A percentile compares a stretch with the other conserved stretches of the same genome.
These are phyloP conservation scores for Teleiodes luculella DNA, from an alignment of 2,888 invertebrate genomes.

Conservation along the genomic window DNA sequence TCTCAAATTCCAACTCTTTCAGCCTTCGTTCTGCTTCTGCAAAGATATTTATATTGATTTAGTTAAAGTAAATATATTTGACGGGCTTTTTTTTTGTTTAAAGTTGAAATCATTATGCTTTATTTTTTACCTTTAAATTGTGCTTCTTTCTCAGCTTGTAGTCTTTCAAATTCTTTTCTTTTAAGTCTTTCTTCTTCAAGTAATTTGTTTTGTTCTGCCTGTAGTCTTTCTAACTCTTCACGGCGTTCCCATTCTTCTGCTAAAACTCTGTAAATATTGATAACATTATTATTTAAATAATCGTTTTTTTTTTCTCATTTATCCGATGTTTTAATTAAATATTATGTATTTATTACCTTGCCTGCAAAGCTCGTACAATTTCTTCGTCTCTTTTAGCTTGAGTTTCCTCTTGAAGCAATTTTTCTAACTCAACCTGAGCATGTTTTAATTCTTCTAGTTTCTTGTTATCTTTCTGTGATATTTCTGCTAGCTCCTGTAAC, in stretches of 20 bases:
- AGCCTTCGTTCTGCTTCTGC: slow-evolving; percentile 85
- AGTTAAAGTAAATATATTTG: background rate
- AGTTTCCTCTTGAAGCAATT: slow-evolving; percentile 87
- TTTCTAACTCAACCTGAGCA: slow-evolving; percentile 83
- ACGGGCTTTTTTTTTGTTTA: background rate
- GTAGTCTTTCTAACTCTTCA: slow-evolving; percentile 88
- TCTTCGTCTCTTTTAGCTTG: slow-evolving; percentile 92
- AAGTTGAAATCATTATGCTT: background rate
- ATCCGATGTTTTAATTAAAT: too few species aligned
- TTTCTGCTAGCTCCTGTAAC: slow-evolving; percentile 80
- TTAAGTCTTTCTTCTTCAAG: slow-evolving; percentile 87
- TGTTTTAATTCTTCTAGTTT: slow-evolving; percentile 86
- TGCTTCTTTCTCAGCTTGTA: slow-evolving; percentile 84
- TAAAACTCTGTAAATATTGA: slow-evolving; percentile 73
- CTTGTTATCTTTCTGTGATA: slow-evolving; percentile 85
- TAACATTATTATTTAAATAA: too few species aligned
- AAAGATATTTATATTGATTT: slow-evolving; percentile 22
- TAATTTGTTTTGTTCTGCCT: slow-evolving; percentile 85
- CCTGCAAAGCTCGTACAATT: slow-evolving; percentile 84
- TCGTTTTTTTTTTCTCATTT: too few species aligned
- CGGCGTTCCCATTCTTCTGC: slow-evolving; percentile 91
- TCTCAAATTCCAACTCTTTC: slow-evolving; percentile 84
- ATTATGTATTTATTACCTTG: slow-evolving; percentile 56
- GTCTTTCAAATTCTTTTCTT: slow-evolving; percentile 84
- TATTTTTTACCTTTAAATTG: slow-evolving; percentile 80